Evolutionary conservation across 2,888 invertebrate species (phyloP).

Genomic region (Elegia similella): DNA sequence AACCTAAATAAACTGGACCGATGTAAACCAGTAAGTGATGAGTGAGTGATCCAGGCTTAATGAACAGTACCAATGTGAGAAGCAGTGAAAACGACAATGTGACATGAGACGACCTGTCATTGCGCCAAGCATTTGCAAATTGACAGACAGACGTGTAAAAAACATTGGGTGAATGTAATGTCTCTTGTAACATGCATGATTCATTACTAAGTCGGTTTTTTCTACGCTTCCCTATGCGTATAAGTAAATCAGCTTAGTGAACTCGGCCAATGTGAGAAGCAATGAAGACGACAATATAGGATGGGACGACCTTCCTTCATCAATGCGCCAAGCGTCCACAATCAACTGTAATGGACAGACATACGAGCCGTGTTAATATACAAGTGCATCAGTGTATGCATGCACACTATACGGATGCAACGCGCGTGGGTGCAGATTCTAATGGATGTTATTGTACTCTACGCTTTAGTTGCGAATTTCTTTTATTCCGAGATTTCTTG

Average conservation of each 20-base stretch:
- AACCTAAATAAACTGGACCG: too few relatives aligned
- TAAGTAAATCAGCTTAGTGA: not conserved
- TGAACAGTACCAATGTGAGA: not conserved
- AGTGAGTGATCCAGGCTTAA: not conserved
- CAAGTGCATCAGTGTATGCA: conserved; percentile 8
- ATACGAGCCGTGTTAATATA: conserved; percentile 42
- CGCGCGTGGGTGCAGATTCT: conserved; percentile 10
- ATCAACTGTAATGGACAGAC: conserved; percentile 70
- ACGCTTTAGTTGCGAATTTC: conserved; percentile 2
- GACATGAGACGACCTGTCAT: conserved; percentile 54
- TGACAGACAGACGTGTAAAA: too few relatives aligned
- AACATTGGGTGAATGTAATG: too few relatives aligned
- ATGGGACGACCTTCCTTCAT: conserved; percentile 54
- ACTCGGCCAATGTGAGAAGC: conserved; percentile 8
- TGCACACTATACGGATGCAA: conserved; percentile 4
- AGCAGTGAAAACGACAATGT: conserved; percentile 44
- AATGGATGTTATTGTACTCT: conserved; percentile 10
- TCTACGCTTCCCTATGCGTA: too few relatives aligned
- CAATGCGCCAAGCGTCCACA: conserved; percentile 66
- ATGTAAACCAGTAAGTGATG: too few relatives aligned
- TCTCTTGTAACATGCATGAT: too few relatives aligned
- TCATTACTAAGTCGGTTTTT: too few relatives aligned
- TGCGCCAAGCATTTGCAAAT: conserved; percentile 64
- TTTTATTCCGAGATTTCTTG: not conserved
- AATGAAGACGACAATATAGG: conserved; percentile 46